These are phyloP conservation scores for Catostomus latipinnis DNA, from an alignment of 2,797 vertebrate genomes.

Conservation along the genomic window DNA sequence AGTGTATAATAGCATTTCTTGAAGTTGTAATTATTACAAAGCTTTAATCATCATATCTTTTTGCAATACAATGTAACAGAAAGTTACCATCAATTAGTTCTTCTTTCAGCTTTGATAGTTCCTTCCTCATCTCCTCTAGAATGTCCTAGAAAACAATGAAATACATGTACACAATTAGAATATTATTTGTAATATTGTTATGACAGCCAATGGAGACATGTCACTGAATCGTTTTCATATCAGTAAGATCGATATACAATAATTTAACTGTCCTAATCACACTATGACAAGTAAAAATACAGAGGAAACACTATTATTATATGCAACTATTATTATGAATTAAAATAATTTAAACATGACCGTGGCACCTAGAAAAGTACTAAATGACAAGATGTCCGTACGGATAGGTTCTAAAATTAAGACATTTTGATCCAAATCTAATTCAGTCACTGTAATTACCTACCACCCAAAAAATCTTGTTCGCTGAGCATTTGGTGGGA, in stretches of 20 bases:
- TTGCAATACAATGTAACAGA: background rate
- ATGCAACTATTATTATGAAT: too few species aligned
- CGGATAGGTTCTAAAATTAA: constrained; percentile 2
- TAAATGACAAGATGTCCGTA: background rate
- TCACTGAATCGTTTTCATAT: background rate
- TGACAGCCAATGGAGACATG: background rate
- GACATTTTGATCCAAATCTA: background rate
- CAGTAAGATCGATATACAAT: background rate
- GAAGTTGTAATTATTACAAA: background rate
- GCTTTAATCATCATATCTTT: background rate
- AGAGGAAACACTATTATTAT: background rate
- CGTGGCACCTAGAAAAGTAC: background rate
- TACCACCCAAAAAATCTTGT: background rate
- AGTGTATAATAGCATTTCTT: background rate
- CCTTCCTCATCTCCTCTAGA: constrained; percentile 99
- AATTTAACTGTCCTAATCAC: too few species aligned
- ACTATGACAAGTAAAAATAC: too few species aligned
- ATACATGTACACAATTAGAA: constrained; percentile 5
- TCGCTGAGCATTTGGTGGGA: too few species aligned
- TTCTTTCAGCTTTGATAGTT: constrained; percentile 97
- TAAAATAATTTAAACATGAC: too few species aligned
- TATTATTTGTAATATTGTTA: background rate
- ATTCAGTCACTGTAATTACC: constrained; percentile 10
- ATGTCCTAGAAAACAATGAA: constrained; percentile 83
- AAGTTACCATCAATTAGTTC: constrained; percentile 97